Conservation (phyloP, 2,888 invertebrate genomes). For the Acleris literana region DNA sequence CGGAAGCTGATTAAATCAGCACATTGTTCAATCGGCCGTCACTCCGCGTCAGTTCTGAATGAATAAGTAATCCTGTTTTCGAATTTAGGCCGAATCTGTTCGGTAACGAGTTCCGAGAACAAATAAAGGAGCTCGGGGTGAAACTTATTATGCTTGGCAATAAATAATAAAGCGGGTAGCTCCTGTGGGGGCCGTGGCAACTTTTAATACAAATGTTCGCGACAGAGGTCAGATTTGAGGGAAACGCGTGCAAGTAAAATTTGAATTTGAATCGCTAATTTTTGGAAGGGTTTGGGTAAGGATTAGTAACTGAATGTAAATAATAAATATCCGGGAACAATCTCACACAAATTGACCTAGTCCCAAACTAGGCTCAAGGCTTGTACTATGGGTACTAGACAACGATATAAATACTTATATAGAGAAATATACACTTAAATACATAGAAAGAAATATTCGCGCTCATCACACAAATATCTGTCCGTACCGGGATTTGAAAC, state of each 20-base stretch:
- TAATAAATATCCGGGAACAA: too few species aligned
- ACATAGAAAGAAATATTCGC: too few species aligned
- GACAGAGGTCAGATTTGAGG: constrained; percentile 16
- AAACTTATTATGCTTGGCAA: constrained; percentile 73
- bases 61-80: constrained; percentile 77
- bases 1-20: constrained; percentile 11
- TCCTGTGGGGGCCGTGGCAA: constrained; percentile 17
- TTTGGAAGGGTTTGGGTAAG: too few species aligned
- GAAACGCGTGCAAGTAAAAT: neutral
- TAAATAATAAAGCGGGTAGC: constrained; percentile 75
- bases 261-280: too few species aligned
- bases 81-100: constrained; percentile 76
- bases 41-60: constrained; percentile 49
- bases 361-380: too few species aligned
- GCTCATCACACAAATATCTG: too few species aligned
- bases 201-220: constrained; percentile 17
- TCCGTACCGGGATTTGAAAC: too few species aligned
- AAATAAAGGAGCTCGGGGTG: constrained; percentile 63
- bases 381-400: too few species aligned
- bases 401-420: too few species aligned
- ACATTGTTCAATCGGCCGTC: constrained; percentile 5
- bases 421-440: too few species aligned
- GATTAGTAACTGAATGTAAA: too few species aligned
- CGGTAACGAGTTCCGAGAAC: constrained; percentile 76
- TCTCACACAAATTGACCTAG: too few species aligned